Conservation (phyloP, 2,797 vertebrate species). For the Hirundo rustica region DNA sequence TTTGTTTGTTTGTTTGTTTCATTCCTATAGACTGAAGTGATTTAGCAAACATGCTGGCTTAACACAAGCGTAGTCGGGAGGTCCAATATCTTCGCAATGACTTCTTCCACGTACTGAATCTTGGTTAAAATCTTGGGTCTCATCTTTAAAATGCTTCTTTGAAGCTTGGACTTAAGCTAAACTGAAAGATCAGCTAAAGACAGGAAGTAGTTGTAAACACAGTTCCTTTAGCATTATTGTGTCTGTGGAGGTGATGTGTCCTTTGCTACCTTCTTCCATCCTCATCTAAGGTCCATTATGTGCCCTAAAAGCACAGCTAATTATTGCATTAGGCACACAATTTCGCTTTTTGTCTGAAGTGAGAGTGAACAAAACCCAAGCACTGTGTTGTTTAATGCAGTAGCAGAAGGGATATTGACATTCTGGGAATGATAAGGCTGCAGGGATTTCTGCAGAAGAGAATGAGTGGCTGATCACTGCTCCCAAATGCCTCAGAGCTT, state of each 20-base stretch:
- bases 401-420: neutral
- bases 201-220: fast-evolving
- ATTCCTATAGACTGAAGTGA: neutral
- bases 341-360: neutral
- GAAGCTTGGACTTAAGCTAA: neutral
- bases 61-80: neutral
- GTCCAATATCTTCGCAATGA: neutral
- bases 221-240: neutral
- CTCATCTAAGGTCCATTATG: neutral
- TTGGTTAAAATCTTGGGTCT: neutral
- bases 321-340: neutral
- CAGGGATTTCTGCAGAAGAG: slow-evolving; percentile 29
- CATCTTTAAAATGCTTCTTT: neutral
- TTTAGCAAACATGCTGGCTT: neutral
- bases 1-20: neutral
- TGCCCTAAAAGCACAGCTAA: neutral
- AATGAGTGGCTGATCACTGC: neutral
- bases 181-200: neutral
- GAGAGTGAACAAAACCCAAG: neutral
- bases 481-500: neutral
- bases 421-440: neutral
- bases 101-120: neutral
- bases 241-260: neutral
- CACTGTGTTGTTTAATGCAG: neutral
- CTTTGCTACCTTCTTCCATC: neutral